Evolutionary conservation across 2,888 invertebrate genomes (phyloP), one percentile per base, ranked within the genome.

Genomic region (Caenorhabditis sulstoni): DNA sequence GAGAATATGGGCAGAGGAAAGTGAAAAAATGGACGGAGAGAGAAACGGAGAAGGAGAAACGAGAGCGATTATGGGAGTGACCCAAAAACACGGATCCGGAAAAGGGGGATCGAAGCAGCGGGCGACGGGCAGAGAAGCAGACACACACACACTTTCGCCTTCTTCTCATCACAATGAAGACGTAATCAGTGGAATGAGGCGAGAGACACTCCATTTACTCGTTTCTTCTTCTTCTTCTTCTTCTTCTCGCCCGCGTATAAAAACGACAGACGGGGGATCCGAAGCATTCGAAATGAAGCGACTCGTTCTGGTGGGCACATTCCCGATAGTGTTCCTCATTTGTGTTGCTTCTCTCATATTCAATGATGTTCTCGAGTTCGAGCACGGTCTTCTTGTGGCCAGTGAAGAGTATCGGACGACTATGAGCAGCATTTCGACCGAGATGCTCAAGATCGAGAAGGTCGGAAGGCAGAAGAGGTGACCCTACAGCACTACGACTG

Each of bases 1-100:
- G 14, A 37, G 35, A 20, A 39, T 44, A 35, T 41, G 20, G 49
- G 22, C 18, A 12, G 65, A 45, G 44, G 59, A 74, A 52, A 39
- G 39, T 18, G 45, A 44, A 29, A 47, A 58, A n/a, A 35, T 16
- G 59, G 41, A 41, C 23, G 16, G 50, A 64, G 29, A 29, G 29
- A 29, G 29, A 20, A 44, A 61, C 20, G 22, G 47, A 16, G 41
- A 62, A 66, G 57, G 49, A 45, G 53, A 75, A 75, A 61, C 53
- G 66, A 66, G 61, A 61, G 67, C 55, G 66, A 61, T 53, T 61
- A 61, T 68, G 67, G 57, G 71, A 71, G 61, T 67, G 76, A 76
- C 68, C 68, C 76, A 68, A 62, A 68, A 68, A 68, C 68, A 65
- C 65, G 64, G 52, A 65, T 61, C 39, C 52, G 50, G 58, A 59